Conservation (phyloP, 2,113 vertebrate genomes). For the Mustela lutreola region DNA sequence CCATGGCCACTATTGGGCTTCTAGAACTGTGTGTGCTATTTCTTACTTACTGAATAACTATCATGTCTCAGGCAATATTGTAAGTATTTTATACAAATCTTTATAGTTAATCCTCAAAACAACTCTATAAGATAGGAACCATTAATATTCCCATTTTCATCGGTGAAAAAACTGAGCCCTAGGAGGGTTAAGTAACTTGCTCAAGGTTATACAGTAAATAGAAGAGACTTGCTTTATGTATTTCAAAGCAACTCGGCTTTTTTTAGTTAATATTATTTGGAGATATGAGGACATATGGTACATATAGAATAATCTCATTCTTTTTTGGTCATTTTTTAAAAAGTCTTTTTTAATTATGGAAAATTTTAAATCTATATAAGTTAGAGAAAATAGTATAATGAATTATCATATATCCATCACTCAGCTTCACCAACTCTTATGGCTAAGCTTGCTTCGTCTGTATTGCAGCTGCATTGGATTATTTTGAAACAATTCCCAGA, state of each 20-base stretch:
- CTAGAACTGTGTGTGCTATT: conserved; percentile 20
- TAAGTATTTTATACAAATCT: conserved; percentile 27
- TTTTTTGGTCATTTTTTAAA: conserved; percentile 40
- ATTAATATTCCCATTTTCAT: conserved; percentile 46
- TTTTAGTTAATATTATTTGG: not conserved
- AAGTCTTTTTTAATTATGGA: not conserved
- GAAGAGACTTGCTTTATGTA: conserved; percentile 20
- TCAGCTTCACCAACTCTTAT: not conserved
- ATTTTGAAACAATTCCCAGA: conserved; percentile 51
- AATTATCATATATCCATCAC: not conserved
- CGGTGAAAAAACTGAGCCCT: conserved; percentile 11
- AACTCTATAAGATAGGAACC: not conserved
- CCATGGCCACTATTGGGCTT: not conserved
- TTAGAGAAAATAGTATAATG: conserved; percentile 24
- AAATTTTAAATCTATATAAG: conserved; percentile 5
- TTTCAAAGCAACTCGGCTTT: not conserved
- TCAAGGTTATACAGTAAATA: conserved; percentile 6
- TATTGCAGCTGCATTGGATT: conserved; percentile 11
- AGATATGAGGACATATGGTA: not conserved
- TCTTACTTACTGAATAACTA: not conserved
- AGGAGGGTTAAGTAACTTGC: not conserved
- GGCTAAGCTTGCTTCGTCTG: not conserved
- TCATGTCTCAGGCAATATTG: not conserved
- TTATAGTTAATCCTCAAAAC: conserved; percentile 31
- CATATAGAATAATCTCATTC: not conserved